Conservation (phyloP, 2,888 invertebrate species). For the Molorchus minor region DNA sequence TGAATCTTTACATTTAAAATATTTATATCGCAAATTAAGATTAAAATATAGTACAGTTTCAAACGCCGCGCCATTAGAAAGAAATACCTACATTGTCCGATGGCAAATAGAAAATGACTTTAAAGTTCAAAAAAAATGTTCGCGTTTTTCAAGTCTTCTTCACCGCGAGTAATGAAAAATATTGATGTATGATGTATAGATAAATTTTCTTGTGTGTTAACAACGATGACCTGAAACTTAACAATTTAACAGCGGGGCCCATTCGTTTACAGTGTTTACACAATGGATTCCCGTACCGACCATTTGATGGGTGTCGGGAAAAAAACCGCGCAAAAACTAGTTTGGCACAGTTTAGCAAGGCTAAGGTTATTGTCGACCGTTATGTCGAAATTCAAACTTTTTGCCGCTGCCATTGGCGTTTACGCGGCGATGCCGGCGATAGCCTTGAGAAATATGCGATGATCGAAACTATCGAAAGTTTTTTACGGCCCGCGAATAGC, state of each 20-base stretch:
- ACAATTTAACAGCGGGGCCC: neutral
- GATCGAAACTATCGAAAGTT: slow-evolving; percentile 5
- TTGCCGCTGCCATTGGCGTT: slow-evolving; percentile 9
- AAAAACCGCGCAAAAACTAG: slow-evolving; percentile 8
- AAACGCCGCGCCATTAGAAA: no score
- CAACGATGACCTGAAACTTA: neutral
- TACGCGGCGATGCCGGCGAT: slow-evolving; percentile 4
- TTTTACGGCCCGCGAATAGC: neutral
- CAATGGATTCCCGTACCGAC: neutral
- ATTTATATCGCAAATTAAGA: no score
- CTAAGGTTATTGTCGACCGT: slow-evolving; percentile 19
- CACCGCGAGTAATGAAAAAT: neutral
- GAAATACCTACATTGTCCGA: neutral
- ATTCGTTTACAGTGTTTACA: neutral
- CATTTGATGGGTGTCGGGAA: neutral
- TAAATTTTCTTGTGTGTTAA: neutral
- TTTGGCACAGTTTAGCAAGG: slow-evolving; percentile 22
- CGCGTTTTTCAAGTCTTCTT: neutral
- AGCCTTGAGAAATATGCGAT: slow-evolving; percentile 20
- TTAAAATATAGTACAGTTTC: no score
- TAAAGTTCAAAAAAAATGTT: neutral
- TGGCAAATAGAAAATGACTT: neutral
- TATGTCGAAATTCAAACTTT: slow-evolving; percentile 17
- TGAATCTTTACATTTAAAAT: no score
- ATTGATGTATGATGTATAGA: neutral